Percentiles rank a stretch among this genome's conserved stretches.
These are phyloP conservation scores for Chlorospingus semifuscus DNA, from an alignment of 2,797 vertebrate genomes.

Conservation along the genomic window DNA sequence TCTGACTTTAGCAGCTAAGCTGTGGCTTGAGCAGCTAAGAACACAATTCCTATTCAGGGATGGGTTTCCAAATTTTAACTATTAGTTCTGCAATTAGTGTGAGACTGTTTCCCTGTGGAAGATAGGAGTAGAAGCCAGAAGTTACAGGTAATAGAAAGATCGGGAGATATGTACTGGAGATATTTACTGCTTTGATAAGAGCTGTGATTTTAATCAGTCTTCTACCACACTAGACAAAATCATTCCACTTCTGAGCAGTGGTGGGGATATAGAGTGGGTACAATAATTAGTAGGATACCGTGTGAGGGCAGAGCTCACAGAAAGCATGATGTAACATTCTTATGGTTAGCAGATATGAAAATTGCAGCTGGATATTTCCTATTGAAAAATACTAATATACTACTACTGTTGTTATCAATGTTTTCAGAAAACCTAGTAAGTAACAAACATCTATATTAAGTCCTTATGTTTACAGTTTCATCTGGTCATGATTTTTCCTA, in stretches of 20 bases:
- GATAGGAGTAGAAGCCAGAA: neutral
- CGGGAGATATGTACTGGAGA: neutral
- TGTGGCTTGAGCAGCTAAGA: neutral
- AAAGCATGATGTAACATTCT: neutral
- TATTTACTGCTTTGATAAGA: neutral
- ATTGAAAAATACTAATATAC: neutral
- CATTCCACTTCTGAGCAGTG: neutral
- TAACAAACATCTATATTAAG: neutral
- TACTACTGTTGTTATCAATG: neutral
- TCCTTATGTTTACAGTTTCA: neutral
- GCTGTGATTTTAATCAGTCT: conserved; percentile 7
- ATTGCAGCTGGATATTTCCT: neutral
- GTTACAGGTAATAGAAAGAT: neutral
- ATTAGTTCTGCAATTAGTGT: conserved; percentile 7
- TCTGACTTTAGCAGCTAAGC: neutral
- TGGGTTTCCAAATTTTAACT: conserved; percentile 9
- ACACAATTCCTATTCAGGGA: neutral
- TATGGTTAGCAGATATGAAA: neutral
- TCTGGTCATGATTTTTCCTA: neutral
- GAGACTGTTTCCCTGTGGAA: neutral
- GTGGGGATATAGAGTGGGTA: neutral
- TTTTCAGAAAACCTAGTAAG: neutral
- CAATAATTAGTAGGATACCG: neutral
- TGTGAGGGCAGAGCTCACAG: neutral
- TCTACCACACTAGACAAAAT: neutral